Percentiles rank a stretch among this genome's conserved stretches.
These are phyloP conservation scores for Kobus ellipsiprymnus DNA, from an alignment of 2,113 vertebrate genomes.

Conservation along the genomic window DNA sequence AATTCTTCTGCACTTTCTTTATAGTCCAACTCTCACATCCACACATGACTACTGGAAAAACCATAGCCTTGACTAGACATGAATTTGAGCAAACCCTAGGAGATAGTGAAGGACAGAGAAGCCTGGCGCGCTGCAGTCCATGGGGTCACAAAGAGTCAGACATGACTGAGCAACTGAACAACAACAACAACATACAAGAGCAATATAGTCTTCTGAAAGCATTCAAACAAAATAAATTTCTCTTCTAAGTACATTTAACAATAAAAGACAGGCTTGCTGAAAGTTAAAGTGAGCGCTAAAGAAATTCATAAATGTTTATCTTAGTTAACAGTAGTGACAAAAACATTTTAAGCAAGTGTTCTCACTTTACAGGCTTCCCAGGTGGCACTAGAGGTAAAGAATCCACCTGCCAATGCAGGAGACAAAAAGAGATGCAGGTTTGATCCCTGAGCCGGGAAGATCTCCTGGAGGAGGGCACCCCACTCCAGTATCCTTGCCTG, in stretches of 20 bases:
- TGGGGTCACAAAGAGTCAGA: background rate
- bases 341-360: slow-evolving; percentile 26
- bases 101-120: background rate
- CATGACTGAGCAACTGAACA: background rate
- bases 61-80: background rate
- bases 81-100: background rate
- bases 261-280: background rate
- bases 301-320: slow-evolving; percentile 10
- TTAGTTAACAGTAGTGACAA: background rate
- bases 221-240: slow-evolving; percentile 30
- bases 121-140: background rate
- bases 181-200: background rate
- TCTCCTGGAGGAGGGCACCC: background rate
- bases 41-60: background rate
- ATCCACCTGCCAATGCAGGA: background rate
- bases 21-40: background rate
- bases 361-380: background rate
- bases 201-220: background rate
- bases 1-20: background rate
- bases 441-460: background rate
- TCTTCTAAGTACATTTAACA: background rate
- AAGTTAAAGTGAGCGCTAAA: slow-evolving; percentile 26
- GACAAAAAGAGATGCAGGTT: background rate
- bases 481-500: background rate
- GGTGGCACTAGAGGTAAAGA: background rate